Evolutionary conservation across 2,888 invertebrate genomes (phyloP).

Genomic region (Auanema freiburgensis): DNA sequence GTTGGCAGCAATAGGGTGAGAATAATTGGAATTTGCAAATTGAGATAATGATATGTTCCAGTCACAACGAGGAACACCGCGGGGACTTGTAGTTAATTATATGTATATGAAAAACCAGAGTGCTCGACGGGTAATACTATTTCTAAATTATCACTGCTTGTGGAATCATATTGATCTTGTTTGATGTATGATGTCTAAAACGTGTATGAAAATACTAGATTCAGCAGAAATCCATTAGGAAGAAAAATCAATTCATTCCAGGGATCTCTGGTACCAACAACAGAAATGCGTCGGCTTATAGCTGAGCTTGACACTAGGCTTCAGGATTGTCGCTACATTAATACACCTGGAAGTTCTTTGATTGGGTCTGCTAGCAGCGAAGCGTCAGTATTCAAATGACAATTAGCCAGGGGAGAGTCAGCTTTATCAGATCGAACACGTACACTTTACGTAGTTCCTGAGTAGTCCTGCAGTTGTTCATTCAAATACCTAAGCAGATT

Average conservation of each 20-base stretch:
- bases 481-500: no score
- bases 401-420: no score
- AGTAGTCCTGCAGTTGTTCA: no score
- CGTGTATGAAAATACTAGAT: background rate
- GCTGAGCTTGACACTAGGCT: constrained; percentile 57
- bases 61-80: constrained; percentile 51
- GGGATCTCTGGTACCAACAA: constrained; percentile 34
- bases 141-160: no score
- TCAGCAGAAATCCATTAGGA: background rate
- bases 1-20: constrained; percentile 52
- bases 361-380: constrained; percentile 16
- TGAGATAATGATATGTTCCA: constrained; percentile 20
- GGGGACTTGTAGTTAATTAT: constrained; percentile 57
- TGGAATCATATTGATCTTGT: background rate
- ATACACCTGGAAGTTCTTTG: constrained; percentile 26
- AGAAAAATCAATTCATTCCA: constrained; percentile 7
- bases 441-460: no score
- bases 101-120: constrained; percentile 42
- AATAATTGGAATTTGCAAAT: background rate
- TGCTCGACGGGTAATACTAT: constrained; percentile 8
- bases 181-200: background rate
- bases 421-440: no score
- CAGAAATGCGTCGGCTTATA: constrained; percentile 53
- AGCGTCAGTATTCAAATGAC: constrained; percentile 16
- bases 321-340: constrained; percentile 37